A percentile compares a stretch with the other conserved stretches of the same genome.
Evolutionary conservation across 2,797 vertebrate genomes (phyloP).

Genomic region (Pseudochromis fuscus): DNA sequence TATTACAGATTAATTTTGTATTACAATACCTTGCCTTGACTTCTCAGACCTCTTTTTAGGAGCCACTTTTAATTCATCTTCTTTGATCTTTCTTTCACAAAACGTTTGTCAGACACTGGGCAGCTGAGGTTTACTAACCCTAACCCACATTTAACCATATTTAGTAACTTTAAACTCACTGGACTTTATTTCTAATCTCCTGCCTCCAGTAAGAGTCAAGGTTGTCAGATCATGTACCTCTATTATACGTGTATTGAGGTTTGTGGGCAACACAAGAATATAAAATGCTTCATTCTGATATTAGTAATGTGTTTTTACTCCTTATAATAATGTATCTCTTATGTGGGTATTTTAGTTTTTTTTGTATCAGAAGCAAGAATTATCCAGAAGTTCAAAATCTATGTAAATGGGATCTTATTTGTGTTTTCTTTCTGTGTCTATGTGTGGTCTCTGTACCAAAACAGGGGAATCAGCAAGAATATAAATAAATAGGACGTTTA

Average conservation of each 20-base stretch:
- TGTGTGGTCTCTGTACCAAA: neutral
- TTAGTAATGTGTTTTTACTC: neutral
- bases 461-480: conserved; percentile 8
- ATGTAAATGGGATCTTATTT: neutral
- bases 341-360: no score
- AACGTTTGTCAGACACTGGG: neutral
- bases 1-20: neutral
- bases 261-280: neutral
- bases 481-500: conserved; percentile 29
- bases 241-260: neutral
- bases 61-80: neutral
- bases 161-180: no score
- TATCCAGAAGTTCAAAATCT: neutral
- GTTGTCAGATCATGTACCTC: neutral
- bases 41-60: neutral
- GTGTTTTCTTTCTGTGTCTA: neutral
- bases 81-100: no score
- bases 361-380: neutral
- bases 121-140: neutral
- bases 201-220: neutral
- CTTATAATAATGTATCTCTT: neutral
- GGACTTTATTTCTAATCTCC: neutral
- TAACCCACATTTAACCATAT: no score
- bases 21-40: no score
- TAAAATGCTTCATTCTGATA: neutral